Base-by-base conservation (phyloP, 2,888 invertebrate genomes). In the Xestia sexstrigata region DNA sequence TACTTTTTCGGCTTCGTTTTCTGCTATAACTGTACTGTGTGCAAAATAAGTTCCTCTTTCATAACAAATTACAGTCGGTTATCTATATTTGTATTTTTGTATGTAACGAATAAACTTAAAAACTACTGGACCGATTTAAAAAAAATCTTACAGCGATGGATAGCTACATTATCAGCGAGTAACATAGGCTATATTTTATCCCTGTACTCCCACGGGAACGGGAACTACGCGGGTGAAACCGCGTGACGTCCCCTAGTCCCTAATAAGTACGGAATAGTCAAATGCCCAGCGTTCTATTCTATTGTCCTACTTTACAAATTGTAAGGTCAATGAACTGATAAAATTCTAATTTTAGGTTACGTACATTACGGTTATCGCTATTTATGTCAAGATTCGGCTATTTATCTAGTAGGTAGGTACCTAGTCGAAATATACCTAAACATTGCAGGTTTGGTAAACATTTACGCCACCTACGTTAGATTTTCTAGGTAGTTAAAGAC, bases 311-410 rank as follows among this genome's bases (percentile, higher is more conserved):
- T 79, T 74, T n/a, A 73, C 60, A 5, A 67, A 74, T 30, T 66
- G 49, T 68, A 65, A 72, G 23, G 71, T 80, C 85, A 82, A 69
- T 75, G 75, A 80, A 74, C 82, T 85, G 85, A 85, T 82, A 80
- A 84, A 23, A 74, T 42, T 62, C n/a, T 17, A 35, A 42, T 30
- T 30, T 45, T 42, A 63, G 30, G 20, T 74, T 26, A 76, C 17
- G 15, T 17, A 39, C 23, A 9, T 30, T 42, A 49, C 30, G 6
- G 15, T 20, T 13, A n/a, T 55, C 11, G 55, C 30, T 62, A 42
- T 47, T 30, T 60, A 26, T 23, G 1, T 60, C 35, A 26, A 35
- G 5, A 74, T 62, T 42, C 42, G 30, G 39, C 23, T 49, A 68
- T 15, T 47, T 76, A 58, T 39, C 11, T 60, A 78, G 23, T 26